Conservation (phyloP, 2,113 vertebrate genomes). For the Alligator mississippiensis region DNA sequence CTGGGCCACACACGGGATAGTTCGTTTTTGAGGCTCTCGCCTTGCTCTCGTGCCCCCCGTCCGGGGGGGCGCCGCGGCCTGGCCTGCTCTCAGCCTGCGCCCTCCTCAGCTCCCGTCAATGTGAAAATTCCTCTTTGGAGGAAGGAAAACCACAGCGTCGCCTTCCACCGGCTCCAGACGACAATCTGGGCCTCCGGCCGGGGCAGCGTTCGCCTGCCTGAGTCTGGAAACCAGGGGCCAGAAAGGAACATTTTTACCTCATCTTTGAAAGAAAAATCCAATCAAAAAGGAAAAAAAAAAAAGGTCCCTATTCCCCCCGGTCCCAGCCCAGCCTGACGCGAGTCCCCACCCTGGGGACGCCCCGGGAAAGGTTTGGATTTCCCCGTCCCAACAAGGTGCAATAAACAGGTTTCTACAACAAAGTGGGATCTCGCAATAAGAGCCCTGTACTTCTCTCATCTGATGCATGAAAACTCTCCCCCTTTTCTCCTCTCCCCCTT, state of each 20-base stretch:
- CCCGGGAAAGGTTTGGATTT: slow-evolving; percentile 66
- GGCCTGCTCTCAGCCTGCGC: not conserved
- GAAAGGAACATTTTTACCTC: slow-evolving; percentile 54
- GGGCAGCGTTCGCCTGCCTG: too few relatives aligned
- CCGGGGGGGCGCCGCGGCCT: not conserved
- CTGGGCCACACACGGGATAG: too few relatives aligned
- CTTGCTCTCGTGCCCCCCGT: too few relatives aligned
- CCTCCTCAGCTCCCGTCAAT: slow-evolving; percentile 35
- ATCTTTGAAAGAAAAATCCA: slow-evolving; percentile 39
- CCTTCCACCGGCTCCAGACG: not conserved
- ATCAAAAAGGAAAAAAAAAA: not conserved
- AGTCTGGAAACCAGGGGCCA: not conserved
- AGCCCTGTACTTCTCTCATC: slow-evolving; percentile 88
- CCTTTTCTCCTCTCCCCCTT: not conserved
- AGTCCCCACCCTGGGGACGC: slow-evolving; percentile 39
- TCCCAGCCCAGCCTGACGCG: not conserved
- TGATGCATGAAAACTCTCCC: slow-evolving; percentile 85
- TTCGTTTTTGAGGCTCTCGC: too few relatives aligned
- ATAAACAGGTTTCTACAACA: slow-evolving; percentile 78
- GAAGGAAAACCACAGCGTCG: not conserved
- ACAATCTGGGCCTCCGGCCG: too few relatives aligned
- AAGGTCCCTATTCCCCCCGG: not conserved
- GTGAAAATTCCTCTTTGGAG: slow-evolving; percentile 13
- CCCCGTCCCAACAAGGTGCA: slow-evolving; percentile 56
- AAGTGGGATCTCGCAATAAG: slow-evolving; percentile 92